Evolutionary conservation across 2,888 invertebrate genomes (phyloP), one percentile per base, ranked within the genome.

Genomic region (Drosophila picticornis): DNA sequence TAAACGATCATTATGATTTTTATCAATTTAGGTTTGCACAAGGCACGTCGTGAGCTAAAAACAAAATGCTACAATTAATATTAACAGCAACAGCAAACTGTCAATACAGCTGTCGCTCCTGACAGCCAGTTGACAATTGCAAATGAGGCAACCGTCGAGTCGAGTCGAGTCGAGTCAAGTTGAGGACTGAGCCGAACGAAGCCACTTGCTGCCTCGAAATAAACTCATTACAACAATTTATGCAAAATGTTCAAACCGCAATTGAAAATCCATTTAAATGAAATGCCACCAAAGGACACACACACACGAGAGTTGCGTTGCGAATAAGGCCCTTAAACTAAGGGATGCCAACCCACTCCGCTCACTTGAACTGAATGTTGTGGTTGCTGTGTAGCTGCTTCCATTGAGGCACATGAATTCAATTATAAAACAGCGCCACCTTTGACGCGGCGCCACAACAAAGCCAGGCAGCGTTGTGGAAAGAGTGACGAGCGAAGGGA

Each of bases 321-420:
- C 25, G 16, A 2, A 25, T 46, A 25, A 31, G 31, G 57, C 71
- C 57, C 50, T 50, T 52, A 4, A 25, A 10, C 69, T 59, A 72
- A 66, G 67, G 72, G 72, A 51, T 73, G 70, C 59, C 13, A 62
- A 19, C 46, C 52, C 53, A n/a, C n/a, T n/a, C n/a, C n/a, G n/a
- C 32, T 13, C 25, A 52, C 57, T 29, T 46, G 43, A 48, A 53
- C 36, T 62, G 58, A 64, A 66, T 63, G 61, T 67, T 77, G 67
- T 61, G 59, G 64, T 67, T 75, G 69, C 71, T 59, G 62, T 81
- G 74, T 74, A 79, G 75, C 78, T 80, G 66, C 77, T 75, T 72
- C 80, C 91, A 90, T 89, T 90, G 92, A 92, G 84, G 92, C 91
- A 91, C 87, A 91, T 91, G 92, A 92, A 92, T 92, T 92, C 91